A percentile compares a stretch with the other conserved stretches of the same genome.
These are phyloP conservation scores for Tragelaphus eurycerus DNA, from an alignment of 2,797 vertebrate species.

Conservation along the genomic window DNA sequence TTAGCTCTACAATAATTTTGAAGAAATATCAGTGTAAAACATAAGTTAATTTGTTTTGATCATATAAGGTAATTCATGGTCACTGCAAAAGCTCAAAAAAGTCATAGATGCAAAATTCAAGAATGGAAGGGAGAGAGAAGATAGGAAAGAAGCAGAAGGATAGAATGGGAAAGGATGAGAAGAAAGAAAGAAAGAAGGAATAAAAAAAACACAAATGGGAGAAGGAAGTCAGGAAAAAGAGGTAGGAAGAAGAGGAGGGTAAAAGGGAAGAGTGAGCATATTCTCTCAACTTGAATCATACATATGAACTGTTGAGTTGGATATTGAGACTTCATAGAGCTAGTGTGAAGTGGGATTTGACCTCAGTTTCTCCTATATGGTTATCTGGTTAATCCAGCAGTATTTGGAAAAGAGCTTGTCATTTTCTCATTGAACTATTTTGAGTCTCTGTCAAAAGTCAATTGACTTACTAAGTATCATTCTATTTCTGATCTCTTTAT, in stretches of 20 bases:
- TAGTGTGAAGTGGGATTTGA: not conserved
- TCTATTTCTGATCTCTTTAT: not conserved
- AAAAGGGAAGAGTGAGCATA: not conserved
- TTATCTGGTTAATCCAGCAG: not conserved
- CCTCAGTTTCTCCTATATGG: not conserved
- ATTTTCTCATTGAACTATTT: not conserved
- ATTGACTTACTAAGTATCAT: not conserved
- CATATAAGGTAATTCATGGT: not conserved
- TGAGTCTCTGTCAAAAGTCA: not conserved
- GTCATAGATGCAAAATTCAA: not conserved
- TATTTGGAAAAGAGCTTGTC: not conserved
- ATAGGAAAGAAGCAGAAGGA: not conserved
- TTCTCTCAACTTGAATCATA: not conserved
- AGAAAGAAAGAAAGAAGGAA: fast-evolving
- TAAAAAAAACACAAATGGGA: too few relatives aligned
- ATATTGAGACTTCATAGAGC: not conserved
- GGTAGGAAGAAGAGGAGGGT: not conserved
- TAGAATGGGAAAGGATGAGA: not conserved
- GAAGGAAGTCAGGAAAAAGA: not conserved
- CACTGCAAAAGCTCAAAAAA: not conserved
- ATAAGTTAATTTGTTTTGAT: not conserved
- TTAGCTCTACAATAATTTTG: not conserved
- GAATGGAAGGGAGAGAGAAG: not conserved
- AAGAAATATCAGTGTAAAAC: not conserved
- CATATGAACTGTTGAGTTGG: not conserved